These are phyloP conservation scores for Stichodactyla mertensii DNA, from an alignment of 64 coral and sea anemone genomes.

Conservation along the genomic window DNA sequence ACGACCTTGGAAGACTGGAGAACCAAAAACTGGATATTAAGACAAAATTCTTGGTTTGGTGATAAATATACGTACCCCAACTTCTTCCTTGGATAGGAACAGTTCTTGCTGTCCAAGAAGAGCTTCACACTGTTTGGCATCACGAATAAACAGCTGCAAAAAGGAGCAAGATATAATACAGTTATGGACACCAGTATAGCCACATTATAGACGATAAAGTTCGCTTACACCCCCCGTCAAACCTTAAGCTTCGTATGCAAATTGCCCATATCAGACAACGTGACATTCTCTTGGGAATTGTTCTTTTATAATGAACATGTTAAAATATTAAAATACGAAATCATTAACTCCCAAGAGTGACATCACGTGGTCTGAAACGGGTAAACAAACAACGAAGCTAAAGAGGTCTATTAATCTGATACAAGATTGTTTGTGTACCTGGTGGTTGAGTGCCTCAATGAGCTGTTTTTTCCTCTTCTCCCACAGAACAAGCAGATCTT, in stretches of 20 bases:
- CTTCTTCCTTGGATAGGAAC: constrained; percentile 97
- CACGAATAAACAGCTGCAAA: constrained; percentile 81
- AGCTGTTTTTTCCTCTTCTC: constrained; percentile 91
- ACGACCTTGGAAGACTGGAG: no score
- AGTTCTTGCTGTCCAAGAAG: constrained; percentile 90
- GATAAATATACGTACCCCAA: constrained; percentile 63
- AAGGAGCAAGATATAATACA: not conserved
- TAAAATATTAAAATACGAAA: no score
- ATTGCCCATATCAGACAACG: no score
- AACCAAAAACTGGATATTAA: not conserved
- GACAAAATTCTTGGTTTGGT: not conserved
- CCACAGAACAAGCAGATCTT: constrained; percentile 85
- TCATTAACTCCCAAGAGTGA: no score
- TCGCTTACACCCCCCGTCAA: no score
- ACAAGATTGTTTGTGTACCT: constrained; percentile 33
- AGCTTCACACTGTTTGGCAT: constrained; percentile 92
- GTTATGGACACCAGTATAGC: not conserved
- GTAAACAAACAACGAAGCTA: no score
- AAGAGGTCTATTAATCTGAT: not conserved
- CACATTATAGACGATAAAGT: no score
- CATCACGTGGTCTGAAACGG: no score
- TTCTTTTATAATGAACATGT: no score
- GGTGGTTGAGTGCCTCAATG: constrained; percentile 81
- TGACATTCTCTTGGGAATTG: no score
- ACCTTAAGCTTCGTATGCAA: no score